A percentile compares a stretch with the other conserved stretches of the same genome.
Evolutionary conservation across 2,797 vertebrate genomes (phyloP).

Genomic region (Protosalanx chinensis): DNA sequence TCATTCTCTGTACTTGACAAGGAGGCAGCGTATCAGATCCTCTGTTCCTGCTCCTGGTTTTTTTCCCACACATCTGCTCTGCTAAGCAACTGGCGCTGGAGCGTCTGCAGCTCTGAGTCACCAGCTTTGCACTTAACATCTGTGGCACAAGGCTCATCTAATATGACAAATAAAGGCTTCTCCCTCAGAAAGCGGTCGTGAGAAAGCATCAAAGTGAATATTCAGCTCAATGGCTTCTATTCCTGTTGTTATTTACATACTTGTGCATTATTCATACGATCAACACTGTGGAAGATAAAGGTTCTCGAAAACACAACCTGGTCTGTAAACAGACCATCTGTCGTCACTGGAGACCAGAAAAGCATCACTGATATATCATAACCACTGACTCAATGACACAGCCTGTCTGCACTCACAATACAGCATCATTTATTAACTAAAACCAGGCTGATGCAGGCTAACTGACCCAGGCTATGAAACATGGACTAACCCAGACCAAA

Average conservation of each 20-base stretch:
- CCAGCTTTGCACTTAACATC: conserved; percentile 42
- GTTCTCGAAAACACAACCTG: conserved; percentile 42
- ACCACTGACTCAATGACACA: too few relatives aligned
- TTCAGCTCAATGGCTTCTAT: conserved; percentile 47
- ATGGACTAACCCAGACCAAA: too few relatives aligned
- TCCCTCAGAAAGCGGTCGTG: conserved; percentile 35
- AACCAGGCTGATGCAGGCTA: not conserved
- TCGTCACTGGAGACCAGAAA: not conserved
- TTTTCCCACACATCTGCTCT: conserved; percentile 57
- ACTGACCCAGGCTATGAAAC: not conserved
- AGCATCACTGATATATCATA: too few relatives aligned
- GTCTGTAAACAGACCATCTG: conserved; percentile 26
- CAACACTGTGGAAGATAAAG: conserved; percentile 53
- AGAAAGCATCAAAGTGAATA: conserved; percentile 70
- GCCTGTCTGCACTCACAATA: too few relatives aligned
- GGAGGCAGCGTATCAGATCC: conserved; percentile 67
- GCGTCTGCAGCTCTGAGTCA: not conserved
- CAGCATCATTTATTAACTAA: not conserved
- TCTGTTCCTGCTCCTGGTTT: conserved; percentile 54
- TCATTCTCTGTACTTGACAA: conserved; percentile 68
- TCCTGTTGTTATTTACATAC: conserved; percentile 62
- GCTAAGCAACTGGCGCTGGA: not conserved
- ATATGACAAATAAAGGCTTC: conserved; percentile 53
- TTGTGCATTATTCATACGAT: conserved; percentile 68
- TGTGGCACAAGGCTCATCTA: conserved; percentile 41